Percentiles rank a stretch among this genome's conserved stretches.
phyloP scores from a whole-genome alignment of 1,140 invertebrate genomes.

The Macrocentrus cingulum region DNA sequence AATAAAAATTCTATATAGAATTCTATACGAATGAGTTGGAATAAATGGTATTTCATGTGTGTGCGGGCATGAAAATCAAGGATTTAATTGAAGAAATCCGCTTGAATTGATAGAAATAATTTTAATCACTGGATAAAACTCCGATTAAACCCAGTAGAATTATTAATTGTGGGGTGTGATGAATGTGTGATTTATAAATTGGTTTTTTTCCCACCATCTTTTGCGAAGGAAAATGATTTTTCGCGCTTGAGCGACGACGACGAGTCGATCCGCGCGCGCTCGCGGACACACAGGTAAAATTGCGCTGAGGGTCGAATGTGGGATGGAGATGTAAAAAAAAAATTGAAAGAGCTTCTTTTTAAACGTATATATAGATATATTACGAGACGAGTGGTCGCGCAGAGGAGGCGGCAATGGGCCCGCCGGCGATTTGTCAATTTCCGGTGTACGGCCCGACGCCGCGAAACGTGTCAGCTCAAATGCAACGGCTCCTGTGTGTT shows the following conservation, averaged over 20 bases:
- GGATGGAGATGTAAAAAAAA: not conserved
- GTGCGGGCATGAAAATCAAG: too few species aligned
- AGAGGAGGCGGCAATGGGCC: constrained; percentile 3
- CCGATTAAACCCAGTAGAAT: too few species aligned
- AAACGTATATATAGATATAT: not conserved
- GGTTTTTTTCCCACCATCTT: not conserved
- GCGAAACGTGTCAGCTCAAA: constrained; percentile 21
- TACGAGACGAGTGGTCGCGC: not conserved
- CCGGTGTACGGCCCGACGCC: constrained; percentile 27
- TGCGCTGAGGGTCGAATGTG: not conserved
- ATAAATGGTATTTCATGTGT: too few species aligned
- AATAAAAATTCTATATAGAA: too few species aligned
- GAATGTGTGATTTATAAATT: not conserved
- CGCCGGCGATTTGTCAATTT: constrained; percentile 32
- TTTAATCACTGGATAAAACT: too few species aligned
- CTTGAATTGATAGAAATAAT: too few species aligned
- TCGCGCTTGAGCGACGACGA: not conserved
- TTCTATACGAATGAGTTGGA: too few species aligned
- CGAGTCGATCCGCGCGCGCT: too few species aligned
- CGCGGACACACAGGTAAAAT: too few species aligned
- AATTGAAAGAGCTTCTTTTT: not conserved
- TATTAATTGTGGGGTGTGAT: too few species aligned
- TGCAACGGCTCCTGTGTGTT: constrained; percentile 14
- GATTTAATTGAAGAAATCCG: too few species aligned
- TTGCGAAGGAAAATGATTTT: constrained; percentile 4